Evolutionary conservation across 2,797 vertebrate species (phyloP).

Genomic region (Delichon dasypus): DNA sequence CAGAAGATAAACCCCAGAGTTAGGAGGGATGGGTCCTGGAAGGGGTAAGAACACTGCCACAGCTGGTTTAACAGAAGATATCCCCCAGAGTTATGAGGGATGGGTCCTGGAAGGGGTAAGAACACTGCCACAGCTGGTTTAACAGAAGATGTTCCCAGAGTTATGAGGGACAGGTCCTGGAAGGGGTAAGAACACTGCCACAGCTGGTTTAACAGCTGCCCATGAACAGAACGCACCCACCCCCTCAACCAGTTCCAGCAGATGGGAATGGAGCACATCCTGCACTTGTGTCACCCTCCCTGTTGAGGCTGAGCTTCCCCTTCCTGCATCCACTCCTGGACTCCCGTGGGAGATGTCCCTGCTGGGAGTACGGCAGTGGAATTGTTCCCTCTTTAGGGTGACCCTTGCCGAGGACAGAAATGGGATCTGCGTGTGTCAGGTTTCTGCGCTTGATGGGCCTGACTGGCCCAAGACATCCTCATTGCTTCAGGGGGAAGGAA

Average conservation of each 20-base stretch:
- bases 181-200: too few relatives aligned
- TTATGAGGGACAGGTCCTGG: too few relatives aligned
- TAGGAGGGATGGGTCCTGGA: too few relatives aligned
- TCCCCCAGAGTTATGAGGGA: too few relatives aligned
- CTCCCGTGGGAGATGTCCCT: not conserved
- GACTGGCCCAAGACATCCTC: not conserved
- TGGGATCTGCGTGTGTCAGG: not conserved
- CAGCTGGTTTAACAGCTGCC: too few relatives aligned
- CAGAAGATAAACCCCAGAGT: too few relatives aligned
- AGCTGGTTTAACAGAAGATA: too few relatives aligned
- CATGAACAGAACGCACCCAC: too few relatives aligned
- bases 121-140: too few relatives aligned
- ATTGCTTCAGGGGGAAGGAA: conserved; percentile 10
- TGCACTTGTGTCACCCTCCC: not conserved
- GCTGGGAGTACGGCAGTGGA: not conserved
- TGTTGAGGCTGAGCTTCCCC: not conserved
- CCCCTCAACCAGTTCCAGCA: not conserved
- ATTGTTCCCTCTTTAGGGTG: not conserved
- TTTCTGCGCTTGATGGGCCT: not conserved
- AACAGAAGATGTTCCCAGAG: too few relatives aligned
- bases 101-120: too few relatives aligned
- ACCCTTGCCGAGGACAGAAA: conserved; percentile 14
- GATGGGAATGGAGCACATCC: not conserved
- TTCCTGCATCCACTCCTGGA: rapidly evolving
- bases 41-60: too few relatives aligned